Conservation (phyloP, 2,888 invertebrate genomes). For the Heliconius charithonia region DNA sequence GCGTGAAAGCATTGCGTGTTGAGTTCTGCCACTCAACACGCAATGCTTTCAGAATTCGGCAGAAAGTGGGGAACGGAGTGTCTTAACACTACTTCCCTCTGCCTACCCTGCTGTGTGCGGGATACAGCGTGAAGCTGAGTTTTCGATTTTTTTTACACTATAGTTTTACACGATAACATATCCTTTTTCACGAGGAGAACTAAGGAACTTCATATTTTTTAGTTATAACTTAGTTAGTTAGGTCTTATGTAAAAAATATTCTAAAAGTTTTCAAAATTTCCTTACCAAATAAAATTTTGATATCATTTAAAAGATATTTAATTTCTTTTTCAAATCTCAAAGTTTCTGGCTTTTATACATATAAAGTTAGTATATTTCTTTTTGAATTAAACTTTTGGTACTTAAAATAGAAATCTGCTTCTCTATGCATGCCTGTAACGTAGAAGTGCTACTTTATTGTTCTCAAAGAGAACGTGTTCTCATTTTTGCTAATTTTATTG, state of each 20-base stretch:
- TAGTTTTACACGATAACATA: background rate
- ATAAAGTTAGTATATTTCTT: slow-evolving; percentile 6
- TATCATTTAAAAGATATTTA: slow-evolving; percentile 14
- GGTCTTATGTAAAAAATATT: background rate
- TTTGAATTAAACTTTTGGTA: slow-evolving; percentile 19
- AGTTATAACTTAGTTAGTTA: background rate
- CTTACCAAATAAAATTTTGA: slow-evolving; percentile 2
- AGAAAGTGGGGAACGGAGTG: too few species aligned
- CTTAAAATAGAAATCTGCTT: slow-evolving; percentile 14
- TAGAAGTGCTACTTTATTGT: slow-evolving; percentile 55
- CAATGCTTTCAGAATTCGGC: too few species aligned
- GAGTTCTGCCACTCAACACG: too few species aligned
- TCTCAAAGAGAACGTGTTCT: slow-evolving; percentile 64
- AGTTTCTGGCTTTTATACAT: background rate
- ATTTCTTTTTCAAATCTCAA: background rate
- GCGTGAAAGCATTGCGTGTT: too few species aligned
- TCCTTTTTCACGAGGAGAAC: background rate
- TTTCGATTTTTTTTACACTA: too few species aligned
- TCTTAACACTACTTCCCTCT: too few species aligned
- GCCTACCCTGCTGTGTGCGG: too few species aligned
- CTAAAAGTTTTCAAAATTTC: slow-evolving; percentile 9
- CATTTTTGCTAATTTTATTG: slow-evolving; percentile 63
- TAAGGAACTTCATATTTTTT: background rate
- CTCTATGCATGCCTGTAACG: slow-evolving; percentile 14
- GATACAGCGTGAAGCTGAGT: too few species aligned